A percentile compares a stretch with the other conserved stretches of the same genome.
phyloP scores from a whole-genome alignment of 2,888 invertebrate genomes.

The Stratiomys singularior region DNA sequence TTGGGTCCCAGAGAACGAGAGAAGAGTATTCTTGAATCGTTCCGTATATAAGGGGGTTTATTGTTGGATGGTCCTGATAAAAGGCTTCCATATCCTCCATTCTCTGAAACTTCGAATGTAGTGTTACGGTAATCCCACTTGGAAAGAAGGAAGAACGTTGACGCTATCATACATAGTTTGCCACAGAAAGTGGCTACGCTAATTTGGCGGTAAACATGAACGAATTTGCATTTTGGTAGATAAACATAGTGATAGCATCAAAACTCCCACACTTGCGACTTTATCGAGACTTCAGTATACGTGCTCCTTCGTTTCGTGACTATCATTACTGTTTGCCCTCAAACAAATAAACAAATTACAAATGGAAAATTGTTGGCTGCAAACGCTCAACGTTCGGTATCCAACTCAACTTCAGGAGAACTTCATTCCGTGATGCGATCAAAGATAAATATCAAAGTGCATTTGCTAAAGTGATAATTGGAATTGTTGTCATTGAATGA shows the following conservation, averaged over 20 bases:
- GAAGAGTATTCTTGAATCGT: too few relatives aligned
- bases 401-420: not conserved
- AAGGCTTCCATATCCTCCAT: not conserved
- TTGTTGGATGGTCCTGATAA: too few relatives aligned
- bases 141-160: not conserved
- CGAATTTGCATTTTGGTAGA: not conserved
- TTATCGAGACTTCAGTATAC: constrained; percentile 1
- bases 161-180: not conserved
- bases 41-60: too few relatives aligned
- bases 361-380: not conserved
- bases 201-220: constrained; percentile 18
- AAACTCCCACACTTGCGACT: constrained; percentile 23
- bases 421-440: constrained; percentile 19
- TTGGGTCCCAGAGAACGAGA: too few relatives aligned
- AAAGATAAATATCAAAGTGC: constrained; percentile 36
- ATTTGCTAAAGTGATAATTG: constrained; percentile 39
- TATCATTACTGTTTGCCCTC: not conserved
- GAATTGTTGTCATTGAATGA: constrained; percentile 29
- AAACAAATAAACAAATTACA: constrained; percentile 27
- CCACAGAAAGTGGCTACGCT: not conserved
- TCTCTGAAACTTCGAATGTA: too few relatives aligned
- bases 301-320: constrained; percentile 18
- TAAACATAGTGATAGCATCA: constrained; percentile 3
- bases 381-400: not conserved
- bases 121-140: not conserved